Base-by-base conservation (phyloP, 2,888 invertebrate species). In the Dermolepida albohirtum region DNA sequence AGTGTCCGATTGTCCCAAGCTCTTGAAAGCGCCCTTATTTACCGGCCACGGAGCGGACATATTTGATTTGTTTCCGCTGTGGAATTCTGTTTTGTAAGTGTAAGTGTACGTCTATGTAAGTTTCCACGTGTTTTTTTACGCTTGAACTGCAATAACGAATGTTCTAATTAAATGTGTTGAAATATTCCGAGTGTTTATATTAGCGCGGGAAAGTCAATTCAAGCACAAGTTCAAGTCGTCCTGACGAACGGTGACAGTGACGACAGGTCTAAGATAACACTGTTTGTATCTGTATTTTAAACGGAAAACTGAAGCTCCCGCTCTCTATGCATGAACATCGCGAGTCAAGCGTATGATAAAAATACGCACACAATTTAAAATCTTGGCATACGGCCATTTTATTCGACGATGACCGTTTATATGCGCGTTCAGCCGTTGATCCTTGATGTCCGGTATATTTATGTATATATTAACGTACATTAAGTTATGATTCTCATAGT, bases 1-100 rank as follows among this genome's bases (percentile, higher is more conserved):
- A 10, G 52, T 54, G 16, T 69, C 65, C 39, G 65, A 69, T 43
- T 52, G 59, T 17, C 68, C 68, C n/a, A 52, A 27, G 49, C 67
- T 67, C 59, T 64, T 68, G 72, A 85, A 85, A 70, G 86, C 82
- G 64, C 88, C 89, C 77, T 89, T 89, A 77, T 87, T 88, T 75
- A 92, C 88, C 73, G 91, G 90, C 92, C 92, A 92, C 81, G 92
- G 92, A 77, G 88, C 90, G 71, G 85, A 87, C 88, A 87, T 88
- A 83, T 16, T 62, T 29, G 10, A 27, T 17, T 54, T 47, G 16
- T 47, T 47, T 47, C 16, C 47, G 17, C 11, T 17, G 11, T 17
- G 7, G 8, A 11, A 22, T 22, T 1, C 2, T 17, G 16, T 16
- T 47, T 17, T 7, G 16, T 14, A 16, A 16, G 39, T 34, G 16